Percentiles rank a stretch among this genome's conserved stretches.
Conservation (phyloP, 2,888 invertebrate species). For the Rhagium mordax region DNA sequence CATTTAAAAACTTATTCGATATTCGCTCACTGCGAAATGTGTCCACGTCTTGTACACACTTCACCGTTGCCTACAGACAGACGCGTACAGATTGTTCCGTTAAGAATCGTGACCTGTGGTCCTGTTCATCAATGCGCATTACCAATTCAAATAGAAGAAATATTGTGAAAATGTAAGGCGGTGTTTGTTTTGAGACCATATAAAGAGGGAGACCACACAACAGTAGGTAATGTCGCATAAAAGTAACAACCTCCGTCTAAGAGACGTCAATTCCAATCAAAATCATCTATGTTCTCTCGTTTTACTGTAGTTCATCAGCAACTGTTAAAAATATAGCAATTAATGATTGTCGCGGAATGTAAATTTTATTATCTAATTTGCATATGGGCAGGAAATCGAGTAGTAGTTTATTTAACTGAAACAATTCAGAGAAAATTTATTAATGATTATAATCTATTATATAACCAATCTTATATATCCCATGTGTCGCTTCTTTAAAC, state of each 20-base stretch:
- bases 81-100: constrained; percentile 32
- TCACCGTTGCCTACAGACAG: constrained; percentile 33
- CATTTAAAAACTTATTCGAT: background rate
- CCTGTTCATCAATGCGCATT: constrained; percentile 26
- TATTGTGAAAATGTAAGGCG: constrained; percentile 12
- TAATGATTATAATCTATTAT: background rate
- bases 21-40: constrained; percentile 5
- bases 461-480: background rate
- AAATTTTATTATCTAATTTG: background rate
- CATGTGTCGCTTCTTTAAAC: background rate
- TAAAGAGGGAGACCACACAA: constrained; percentile 17
- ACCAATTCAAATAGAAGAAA: constrained; percentile 18
- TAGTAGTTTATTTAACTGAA: background rate
- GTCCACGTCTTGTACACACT: constrained; percentile 29
- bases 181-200: constrained; percentile 18
- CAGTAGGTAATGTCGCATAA: constrained; percentile 4
- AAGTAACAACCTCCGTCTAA: constrained; percentile 2
- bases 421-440: background rate
- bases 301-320: background rate
- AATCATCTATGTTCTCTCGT: background rate
- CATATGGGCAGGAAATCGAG: background rate
- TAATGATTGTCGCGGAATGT: background rate
- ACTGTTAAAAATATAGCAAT: background rate
- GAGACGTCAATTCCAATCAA: background rate
- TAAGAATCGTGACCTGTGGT: constrained; percentile 37